Conservation (phyloP, 2,888 invertebrate genomes). For the Cyclophora albipunctata region DNA sequence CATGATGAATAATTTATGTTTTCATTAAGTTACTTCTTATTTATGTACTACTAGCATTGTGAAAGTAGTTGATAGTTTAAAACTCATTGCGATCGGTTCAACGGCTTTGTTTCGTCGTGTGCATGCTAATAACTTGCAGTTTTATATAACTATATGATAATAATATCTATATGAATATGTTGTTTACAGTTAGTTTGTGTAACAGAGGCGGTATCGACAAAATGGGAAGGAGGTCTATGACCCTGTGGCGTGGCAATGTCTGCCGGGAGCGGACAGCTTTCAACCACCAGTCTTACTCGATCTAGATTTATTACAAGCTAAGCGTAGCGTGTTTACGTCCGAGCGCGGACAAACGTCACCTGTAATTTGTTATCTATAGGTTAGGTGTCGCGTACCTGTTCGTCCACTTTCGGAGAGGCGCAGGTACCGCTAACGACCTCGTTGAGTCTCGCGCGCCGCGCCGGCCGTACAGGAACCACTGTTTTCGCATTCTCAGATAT, state of each 20-base stretch:
- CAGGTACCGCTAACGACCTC: constrained; percentile 74
- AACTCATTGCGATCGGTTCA: constrained; percentile 14
- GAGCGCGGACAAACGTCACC: constrained; percentile 44
- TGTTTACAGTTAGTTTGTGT: constrained; percentile 33
- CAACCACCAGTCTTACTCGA: constrained; percentile 35
- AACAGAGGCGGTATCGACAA: constrained; percentile 30
- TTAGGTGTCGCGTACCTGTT: constrained; percentile 72
- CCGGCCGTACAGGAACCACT: constrained; percentile 66
- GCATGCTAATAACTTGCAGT: constrained; percentile 33
- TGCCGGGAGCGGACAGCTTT: constrained; percentile 40
- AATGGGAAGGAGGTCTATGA: constrained; percentile 46
- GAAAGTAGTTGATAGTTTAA: constrained; percentile 25
- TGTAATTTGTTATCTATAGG: constrained; percentile 68
- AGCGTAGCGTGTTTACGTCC: constrained; percentile 32
- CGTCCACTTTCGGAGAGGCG: constrained; percentile 71
- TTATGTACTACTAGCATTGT: constrained; percentile 13
- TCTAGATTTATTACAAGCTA: constrained; percentile 35
- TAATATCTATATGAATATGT: constrained; percentile 25
- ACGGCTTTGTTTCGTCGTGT: constrained; percentile 21
- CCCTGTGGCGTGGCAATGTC: constrained; percentile 22
- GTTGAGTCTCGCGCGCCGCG: constrained; percentile 62
- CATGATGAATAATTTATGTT: constrained; percentile 8
- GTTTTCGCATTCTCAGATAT: constrained; percentile 54
- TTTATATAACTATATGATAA: constrained; percentile 19
- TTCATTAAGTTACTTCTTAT: constrained; percentile 3